phyloP scores from a whole-genome alignment of 1,140 invertebrate genomes.

The Leptinotarsa defecta region DNA sequence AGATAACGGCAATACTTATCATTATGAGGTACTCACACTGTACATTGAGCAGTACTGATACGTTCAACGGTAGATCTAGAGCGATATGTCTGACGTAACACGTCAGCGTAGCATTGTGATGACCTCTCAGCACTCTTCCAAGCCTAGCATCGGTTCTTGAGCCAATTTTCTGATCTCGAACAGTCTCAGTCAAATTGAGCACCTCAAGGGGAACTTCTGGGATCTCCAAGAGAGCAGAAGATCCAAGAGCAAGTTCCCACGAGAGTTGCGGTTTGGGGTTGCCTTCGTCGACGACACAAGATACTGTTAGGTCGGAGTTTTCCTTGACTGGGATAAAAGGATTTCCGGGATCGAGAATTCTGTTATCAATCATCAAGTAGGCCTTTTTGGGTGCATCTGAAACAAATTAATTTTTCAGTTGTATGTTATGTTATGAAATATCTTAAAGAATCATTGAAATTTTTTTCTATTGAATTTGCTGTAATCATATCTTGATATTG shows the following conservation, averaged over 20 bases:
- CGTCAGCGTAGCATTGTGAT: constrained; percentile 75
- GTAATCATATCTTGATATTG: too few species aligned
- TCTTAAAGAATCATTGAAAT: too few species aligned
- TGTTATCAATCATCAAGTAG: constrained; percentile 78
- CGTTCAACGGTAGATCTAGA: constrained; percentile 68
- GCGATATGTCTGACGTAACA: constrained; percentile 76
- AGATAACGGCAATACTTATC: too few species aligned
- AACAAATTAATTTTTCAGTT: constrained; percentile 40
- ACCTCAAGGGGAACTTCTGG: constrained; percentile 59
- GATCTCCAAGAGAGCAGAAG: constrained; percentile 60
- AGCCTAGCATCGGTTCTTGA: constrained; percentile 67
- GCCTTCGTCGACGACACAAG: constrained; percentile 82
- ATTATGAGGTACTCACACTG: constrained; percentile 70
- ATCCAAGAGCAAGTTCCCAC: constrained; percentile 70
- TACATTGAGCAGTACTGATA: constrained; percentile 75
- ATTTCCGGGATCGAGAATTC: constrained; percentile 79
- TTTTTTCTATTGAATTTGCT: too few species aligned
- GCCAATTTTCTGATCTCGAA: constrained; percentile 58
- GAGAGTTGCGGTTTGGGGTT: constrained; percentile 75
- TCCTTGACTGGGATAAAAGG: constrained; percentile 82
- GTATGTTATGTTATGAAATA: too few species aligned
- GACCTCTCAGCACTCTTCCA: constrained; percentile 68
- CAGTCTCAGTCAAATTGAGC: constrained; percentile 53
- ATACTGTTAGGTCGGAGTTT: constrained; percentile 75
- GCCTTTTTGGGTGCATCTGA: constrained; percentile 77